Conservation (phyloP, 2,113 vertebrate genomes). For the Cervus canadensis region DNA sequence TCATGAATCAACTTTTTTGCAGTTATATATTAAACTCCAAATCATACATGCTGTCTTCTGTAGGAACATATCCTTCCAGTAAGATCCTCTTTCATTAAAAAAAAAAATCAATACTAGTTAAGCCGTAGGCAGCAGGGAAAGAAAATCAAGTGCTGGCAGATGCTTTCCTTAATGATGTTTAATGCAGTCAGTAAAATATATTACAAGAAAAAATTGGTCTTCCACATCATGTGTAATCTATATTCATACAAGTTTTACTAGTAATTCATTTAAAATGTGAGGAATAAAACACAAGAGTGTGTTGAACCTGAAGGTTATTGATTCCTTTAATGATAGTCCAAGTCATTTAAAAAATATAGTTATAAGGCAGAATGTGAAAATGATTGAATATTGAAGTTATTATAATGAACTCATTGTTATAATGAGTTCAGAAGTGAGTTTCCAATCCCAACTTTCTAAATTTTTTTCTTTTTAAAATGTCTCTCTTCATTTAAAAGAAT, state of each 20-base stretch:
- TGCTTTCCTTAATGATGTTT: neutral
- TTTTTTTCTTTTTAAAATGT: neutral
- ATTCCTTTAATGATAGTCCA: neutral
- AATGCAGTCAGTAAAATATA: neutral
- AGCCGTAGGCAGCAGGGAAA: neutral
- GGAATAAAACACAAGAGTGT: neutral
- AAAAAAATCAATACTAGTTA: neutral
- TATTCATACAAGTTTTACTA: neutral
- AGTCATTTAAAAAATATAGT: neutral
- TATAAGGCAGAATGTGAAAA: neutral
- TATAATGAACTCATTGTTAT: neutral
- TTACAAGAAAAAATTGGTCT: neutral
- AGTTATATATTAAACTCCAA: constrained; percentile 6
- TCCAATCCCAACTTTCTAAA: neutral
- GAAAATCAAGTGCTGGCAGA: neutral
- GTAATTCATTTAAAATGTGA: neutral
- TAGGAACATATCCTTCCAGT: neutral
- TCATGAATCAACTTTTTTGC: neutral
- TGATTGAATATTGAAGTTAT: neutral
- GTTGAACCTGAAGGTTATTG: neutral
- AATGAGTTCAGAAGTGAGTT: neutral
- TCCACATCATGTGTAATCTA: neutral
- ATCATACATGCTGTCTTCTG: neutral
- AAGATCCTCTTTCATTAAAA: neutral
- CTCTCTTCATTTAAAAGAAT: neutral